Evolutionary conservation across 2,797 vertebrate genomes (phyloP).

Genomic region (Myiothlypis coronata): DNA sequence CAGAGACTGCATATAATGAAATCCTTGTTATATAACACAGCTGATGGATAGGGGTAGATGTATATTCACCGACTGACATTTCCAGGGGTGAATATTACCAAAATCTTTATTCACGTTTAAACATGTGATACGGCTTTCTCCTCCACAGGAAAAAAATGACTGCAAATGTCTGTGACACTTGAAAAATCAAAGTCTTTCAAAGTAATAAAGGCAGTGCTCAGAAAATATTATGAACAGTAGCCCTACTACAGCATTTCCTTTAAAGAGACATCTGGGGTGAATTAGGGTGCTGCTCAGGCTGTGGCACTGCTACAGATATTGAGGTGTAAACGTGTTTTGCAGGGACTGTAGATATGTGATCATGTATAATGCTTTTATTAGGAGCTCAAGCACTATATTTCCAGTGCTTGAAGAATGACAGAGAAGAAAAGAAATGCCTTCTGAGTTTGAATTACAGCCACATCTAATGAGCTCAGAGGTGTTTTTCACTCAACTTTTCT

Average conservation of each 20-base stretch:
- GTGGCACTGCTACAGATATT: conserved; percentile 58
- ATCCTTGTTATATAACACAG: not conserved
- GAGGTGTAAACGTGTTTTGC: conserved; percentile 75
- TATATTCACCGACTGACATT: not conserved
- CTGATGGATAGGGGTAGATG: not conserved
- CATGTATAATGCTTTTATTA: conserved; percentile 70
- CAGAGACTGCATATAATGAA: not conserved
- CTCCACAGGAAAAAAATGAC: not conserved
- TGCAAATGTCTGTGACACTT: conserved; percentile 16
- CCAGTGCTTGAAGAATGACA: conserved; percentile 72
- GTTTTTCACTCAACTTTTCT: conserved; percentile 71
- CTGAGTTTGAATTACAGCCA: conserved; percentile 76
- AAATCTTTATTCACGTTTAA: conserved; percentile 14
- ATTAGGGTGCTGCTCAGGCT: conserved; percentile 66
- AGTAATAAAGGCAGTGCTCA: conserved; percentile 30
- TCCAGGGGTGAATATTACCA: not conserved
- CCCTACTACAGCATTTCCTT: conserved; percentile 59
- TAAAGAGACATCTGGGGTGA: conserved; percentile 73
- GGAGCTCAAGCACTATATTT: conserved; percentile 67
- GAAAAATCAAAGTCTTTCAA: conserved; percentile 27
- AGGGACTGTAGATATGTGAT: conserved; percentile 69
- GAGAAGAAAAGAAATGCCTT: conserved; percentile 72
- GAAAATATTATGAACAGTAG: conserved; percentile 47
- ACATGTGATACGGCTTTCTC: not conserved
- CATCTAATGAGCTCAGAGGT: conserved; percentile 75